A percentile compares a stretch with the other conserved stretches of the same genome.
These are phyloP conservation scores for Cerastoderma edule DNA, from an alignment of 2,888 invertebrate genomes.

Conservation along the genomic window DNA sequence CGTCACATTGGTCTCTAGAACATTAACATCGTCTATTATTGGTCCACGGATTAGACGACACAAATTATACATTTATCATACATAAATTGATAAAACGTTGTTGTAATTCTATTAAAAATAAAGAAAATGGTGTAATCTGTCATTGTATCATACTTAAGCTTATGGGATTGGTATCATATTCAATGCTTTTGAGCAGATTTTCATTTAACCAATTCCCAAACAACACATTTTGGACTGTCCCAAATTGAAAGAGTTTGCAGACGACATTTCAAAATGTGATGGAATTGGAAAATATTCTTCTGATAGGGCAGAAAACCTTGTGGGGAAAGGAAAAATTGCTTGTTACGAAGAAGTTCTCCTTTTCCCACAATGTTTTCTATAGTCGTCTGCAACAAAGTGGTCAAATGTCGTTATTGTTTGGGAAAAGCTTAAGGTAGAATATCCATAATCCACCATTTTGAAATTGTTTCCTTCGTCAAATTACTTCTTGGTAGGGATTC, in stretches of 20 bases:
- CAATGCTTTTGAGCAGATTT: not conserved
- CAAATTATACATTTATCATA: too few species aligned
- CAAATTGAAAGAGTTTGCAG: not conserved
- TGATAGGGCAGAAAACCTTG: not conserved
- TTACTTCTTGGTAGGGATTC: not conserved
- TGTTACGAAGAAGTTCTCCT: not conserved
- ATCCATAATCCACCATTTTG: too few species aligned
- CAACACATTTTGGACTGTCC: not conserved
- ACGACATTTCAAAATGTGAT: not conserved
- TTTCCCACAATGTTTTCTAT: not conserved
- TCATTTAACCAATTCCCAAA: not conserved
- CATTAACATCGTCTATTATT: too few species aligned
- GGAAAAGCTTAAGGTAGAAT: too few species aligned
- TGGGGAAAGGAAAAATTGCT: slow-evolving; percentile 8
- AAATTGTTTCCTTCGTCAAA: too few species aligned
- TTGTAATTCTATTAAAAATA: too few species aligned
- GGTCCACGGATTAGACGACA: too few species aligned
- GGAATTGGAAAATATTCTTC: too few species aligned
- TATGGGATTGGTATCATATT: not conserved
- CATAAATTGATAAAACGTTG: too few species aligned
- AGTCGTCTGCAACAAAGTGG: not conserved
- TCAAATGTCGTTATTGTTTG: not conserved
- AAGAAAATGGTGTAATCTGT: not conserved
- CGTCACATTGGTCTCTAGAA: too few species aligned
- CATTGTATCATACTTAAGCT: not conserved